Conservation (phyloP, 2,888 invertebrate species). For the Morinoia aosen region DNA sequence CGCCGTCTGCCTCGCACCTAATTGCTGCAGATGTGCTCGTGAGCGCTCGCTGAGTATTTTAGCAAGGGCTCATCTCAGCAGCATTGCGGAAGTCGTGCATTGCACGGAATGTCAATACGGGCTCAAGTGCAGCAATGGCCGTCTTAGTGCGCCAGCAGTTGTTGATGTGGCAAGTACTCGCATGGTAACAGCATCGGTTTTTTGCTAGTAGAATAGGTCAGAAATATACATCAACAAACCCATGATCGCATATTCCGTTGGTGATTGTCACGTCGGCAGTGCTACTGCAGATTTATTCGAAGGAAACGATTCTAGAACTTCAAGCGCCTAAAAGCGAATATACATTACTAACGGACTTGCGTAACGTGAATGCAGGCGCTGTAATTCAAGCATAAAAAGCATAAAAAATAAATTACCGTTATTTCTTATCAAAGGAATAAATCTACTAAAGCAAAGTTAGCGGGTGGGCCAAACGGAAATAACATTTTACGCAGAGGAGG, state of each 20-base stretch:
- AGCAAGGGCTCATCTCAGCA: background rate
- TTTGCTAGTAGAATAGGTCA: background rate
- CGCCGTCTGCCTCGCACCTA: background rate
- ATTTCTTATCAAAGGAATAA: background rate
- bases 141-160: background rate
- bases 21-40: background rate
- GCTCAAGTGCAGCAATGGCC: background rate
- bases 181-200: background rate
- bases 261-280: background rate
- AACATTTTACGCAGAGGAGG: background rate
- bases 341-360: background rate
- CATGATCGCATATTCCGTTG: background rate
- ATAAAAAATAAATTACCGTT: background rate
- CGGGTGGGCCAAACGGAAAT: background rate
- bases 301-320: background rate
- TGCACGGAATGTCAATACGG: background rate
- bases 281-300: background rate
- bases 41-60: background rate
- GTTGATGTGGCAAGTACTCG: background rate
- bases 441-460: background rate
- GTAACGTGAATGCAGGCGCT: too few relatives aligned
- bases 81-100: background rate
- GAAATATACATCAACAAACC: background rate
- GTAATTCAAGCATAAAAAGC: background rate
- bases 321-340: background rate